These are phyloP conservation scores for Drosophila sechellia DNA, from an alignment of 1,140 invertebrate genomes.

Conservation along the genomic window DNA sequence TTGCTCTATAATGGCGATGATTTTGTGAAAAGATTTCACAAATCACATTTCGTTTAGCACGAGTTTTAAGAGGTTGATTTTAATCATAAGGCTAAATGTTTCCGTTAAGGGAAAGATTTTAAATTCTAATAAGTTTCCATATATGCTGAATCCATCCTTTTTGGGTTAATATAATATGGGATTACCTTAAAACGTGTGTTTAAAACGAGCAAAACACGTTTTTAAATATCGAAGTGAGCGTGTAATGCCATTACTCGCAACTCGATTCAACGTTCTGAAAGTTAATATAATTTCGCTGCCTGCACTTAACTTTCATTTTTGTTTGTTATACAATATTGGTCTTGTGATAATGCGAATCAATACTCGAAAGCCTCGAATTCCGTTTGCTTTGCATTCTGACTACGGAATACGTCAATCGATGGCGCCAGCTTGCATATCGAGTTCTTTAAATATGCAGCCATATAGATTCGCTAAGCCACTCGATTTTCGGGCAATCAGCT, in stretches of 20 bases:
- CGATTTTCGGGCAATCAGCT: constrained; percentile 39
- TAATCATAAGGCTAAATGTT: too few relatives aligned
- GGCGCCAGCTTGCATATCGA: constrained; percentile 44
- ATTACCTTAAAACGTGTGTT: neutral
- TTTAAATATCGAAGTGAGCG: neutral
- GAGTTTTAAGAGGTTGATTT: neutral
- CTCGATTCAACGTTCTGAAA: constrained; percentile 19
- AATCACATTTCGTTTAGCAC: constrained; percentile 14
- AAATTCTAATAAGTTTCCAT: neutral
- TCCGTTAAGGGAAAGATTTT: neutral
- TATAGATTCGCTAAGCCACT: constrained; percentile 39
- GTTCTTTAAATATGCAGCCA: constrained; percentile 40
- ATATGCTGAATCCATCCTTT: neutral
- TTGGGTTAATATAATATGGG: neutral
- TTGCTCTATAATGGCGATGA: constrained; percentile 13
- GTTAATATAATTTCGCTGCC: constrained; percentile 22
- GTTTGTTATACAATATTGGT: constrained; percentile 42
- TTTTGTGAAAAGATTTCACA: constrained; percentile 18
- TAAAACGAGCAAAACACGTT: neutral
- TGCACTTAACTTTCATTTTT: constrained; percentile 18
- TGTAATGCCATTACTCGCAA: neutral
- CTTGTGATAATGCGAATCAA: constrained; percentile 34
- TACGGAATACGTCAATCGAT: constrained; percentile 44
- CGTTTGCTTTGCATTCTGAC: constrained; percentile 19
- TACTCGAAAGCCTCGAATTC: constrained; percentile 12